These are phyloP conservation scores for Tetragonula clypearis DNA, from an alignment of 1,140 invertebrate genomes.

Conservation along the genomic window DNA sequence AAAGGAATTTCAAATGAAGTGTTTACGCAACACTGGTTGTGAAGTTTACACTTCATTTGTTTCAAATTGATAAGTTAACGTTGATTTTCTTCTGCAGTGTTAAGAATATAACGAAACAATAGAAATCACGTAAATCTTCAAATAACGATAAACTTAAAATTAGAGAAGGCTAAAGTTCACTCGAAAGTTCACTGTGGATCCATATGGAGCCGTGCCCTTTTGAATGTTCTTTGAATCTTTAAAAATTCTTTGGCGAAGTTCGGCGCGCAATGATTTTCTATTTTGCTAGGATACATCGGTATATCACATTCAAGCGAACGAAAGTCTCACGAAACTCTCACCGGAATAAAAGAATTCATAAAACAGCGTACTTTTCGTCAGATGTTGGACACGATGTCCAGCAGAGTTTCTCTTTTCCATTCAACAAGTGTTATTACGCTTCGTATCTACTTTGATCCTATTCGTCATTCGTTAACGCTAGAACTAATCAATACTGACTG, in stretches of 20 bases:
- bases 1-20: too few species aligned
- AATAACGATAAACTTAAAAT: too few species aligned
- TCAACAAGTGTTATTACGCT: conserved; percentile 31
- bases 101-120: too few species aligned
- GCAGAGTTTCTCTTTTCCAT: conserved; percentile 8
- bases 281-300: background rate
- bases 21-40: too few species aligned
- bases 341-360: background rate
- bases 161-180: too few species aligned
- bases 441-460: conserved; percentile 22
- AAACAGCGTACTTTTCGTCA: background rate
- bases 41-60: too few species aligned
- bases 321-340: background rate
- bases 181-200: too few species aligned
- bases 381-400: background rate
- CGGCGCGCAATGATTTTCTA: background rate
- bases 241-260: conserved; percentile 4
- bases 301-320: background rate
- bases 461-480: background rate
- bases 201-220: too few species aligned
- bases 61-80: too few species aligned
- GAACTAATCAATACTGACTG: too few species aligned
- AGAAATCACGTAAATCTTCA: too few species aligned
- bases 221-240: background rate
- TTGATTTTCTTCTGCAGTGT: too few species aligned